A percentile compares a stretch with the other conserved stretches of the same genome.
These are phyloP conservation scores for Lagocephalus sceleratus DNA, from an alignment of 2,797 vertebrate species.

Conservation along the genomic window DNA sequence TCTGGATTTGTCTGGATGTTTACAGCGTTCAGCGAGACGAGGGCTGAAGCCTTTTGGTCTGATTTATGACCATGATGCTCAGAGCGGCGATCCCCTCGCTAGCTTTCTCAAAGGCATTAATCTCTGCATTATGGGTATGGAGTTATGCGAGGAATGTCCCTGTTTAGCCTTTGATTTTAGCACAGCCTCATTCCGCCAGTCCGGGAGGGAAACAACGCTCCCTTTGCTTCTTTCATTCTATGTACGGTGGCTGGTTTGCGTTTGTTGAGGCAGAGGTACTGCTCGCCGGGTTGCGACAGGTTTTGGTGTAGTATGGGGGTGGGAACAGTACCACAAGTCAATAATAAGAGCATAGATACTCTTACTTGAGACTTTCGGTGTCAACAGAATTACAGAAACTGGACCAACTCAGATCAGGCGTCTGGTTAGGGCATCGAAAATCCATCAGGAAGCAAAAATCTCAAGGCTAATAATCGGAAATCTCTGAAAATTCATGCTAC, in stretches of 20 bases:
- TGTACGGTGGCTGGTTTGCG: conserved; percentile 9
- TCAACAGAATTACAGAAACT: too few relatives aligned
- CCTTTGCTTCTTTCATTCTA: conserved; percentile 15
- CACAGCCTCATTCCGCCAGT: conserved; percentile 39
- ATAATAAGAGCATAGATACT: too few relatives aligned
- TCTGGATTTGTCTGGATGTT: conserved; percentile 47
- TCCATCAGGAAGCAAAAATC: too few relatives aligned
- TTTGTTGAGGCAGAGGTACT: background rate
- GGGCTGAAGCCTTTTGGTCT: conserved; percentile 31
- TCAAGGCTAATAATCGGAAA: too few relatives aligned
- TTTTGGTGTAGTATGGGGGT: too few relatives aligned
- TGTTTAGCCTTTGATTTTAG: conserved; percentile 51
- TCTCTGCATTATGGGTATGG: conserved; percentile 53
- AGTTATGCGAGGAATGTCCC: conserved; percentile 64
- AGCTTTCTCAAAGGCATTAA: conserved; percentile 63
- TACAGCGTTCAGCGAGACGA: conserved; percentile 30
- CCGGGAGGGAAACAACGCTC: conserved; percentile 6
- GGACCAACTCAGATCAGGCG: too few relatives aligned
- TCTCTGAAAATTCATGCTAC: too few relatives aligned
- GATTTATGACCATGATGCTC: conserved; percentile 44
- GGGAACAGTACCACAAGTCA: too few relatives aligned
- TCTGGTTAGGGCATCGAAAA: too few relatives aligned
- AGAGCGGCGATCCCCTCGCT: conserved; percentile 25
- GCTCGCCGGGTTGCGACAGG: too few relatives aligned
- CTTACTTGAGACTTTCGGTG: too few relatives aligned